Percentiles rank a stretch among this genome's conserved stretches.
phyloP scores from a whole-genome alignment of 2,888 invertebrate species.

The Cheilosia vulpina region DNA sequence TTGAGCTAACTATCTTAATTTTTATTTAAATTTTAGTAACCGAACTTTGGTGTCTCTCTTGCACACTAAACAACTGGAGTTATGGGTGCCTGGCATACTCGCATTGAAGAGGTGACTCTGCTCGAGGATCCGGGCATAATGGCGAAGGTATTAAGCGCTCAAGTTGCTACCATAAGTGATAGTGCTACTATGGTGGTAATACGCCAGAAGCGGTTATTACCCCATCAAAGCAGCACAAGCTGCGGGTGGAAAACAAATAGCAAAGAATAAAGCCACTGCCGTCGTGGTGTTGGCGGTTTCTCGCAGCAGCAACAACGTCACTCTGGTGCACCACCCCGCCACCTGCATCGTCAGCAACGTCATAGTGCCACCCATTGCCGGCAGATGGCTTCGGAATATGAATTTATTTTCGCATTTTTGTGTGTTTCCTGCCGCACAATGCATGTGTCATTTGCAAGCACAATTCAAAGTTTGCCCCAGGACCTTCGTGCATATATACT shows the following conservation, averaged over 20 bases:
- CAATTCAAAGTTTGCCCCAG: slow-evolving; percentile 66
- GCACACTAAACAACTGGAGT: slow-evolving; percentile 5
- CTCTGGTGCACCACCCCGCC: neutral
- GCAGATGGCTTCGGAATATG: slow-evolving; percentile 69
- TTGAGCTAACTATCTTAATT: slow-evolving; percentile 56
- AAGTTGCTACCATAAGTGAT: slow-evolving; percentile 72
- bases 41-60: slow-evolving; percentile 41
- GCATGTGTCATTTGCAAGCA: slow-evolving; percentile 74
- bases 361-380: slow-evolving; percentile 14
- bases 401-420: slow-evolving; percentile 75
- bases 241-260: slow-evolving; percentile 42
- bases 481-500: slow-evolving; percentile 30
- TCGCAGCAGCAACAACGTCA: slow-evolving; percentile 46
- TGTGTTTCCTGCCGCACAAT: slow-evolving; percentile 73
- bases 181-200: slow-evolving; percentile 63
- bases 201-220: slow-evolving; percentile 75
- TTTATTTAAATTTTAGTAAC: slow-evolving; percentile 56
- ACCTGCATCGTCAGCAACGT: neutral
- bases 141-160: slow-evolving; percentile 67
- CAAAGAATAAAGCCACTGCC: slow-evolving; percentile 69
- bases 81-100: neutral
- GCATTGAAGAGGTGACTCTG: neutral
- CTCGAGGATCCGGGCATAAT: slow-evolving; percentile 47
- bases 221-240: slow-evolving; percentile 60
- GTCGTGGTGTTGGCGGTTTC: slow-evolving; percentile 48